Conservation (phyloP, 2,888 invertebrate species). For the Holacanthella duospinosa region DNA sequence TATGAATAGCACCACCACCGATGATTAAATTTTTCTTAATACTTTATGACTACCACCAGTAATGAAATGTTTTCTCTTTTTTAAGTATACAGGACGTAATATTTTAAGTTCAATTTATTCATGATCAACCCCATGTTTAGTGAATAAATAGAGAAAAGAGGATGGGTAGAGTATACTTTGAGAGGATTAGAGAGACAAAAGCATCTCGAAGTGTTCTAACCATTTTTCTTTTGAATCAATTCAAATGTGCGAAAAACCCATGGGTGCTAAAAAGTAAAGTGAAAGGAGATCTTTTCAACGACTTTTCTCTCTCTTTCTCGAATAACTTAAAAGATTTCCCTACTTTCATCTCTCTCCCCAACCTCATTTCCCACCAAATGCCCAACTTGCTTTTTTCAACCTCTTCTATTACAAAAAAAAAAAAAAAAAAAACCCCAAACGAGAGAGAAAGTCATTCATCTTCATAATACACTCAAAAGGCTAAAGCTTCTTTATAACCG, state of each 20-base stretch:
- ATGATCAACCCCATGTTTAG: too few species aligned
- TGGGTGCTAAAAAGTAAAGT: background rate
- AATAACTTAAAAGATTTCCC: background rate
- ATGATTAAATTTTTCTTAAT: too few species aligned
- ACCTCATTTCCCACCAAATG: background rate
- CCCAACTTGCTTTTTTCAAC: background rate
- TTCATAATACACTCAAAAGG: background rate
- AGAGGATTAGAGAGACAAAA: background rate
- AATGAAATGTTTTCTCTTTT: too few species aligned
- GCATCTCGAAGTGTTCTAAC: background rate
- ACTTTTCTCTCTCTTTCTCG: background rate
- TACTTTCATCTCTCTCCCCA: background rate
- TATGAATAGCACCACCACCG: too few species aligned
- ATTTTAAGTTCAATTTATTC: too few species aligned
- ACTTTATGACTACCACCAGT: too few species aligned
- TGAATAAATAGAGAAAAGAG: too few species aligned
- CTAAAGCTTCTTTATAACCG: background rate
- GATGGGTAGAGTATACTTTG: too few species aligned
- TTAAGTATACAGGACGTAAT: too few species aligned
- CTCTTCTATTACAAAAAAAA: background rate
- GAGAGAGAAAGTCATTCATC: background rate
- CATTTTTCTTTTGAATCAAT: conserved; percentile 4
- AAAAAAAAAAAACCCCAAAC: too few species aligned
- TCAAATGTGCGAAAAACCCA: background rate
- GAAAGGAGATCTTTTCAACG: background rate